Evolutionary conservation across 2,797 vertebrate species (phyloP), one percentile per base, ranked within the genome.

Genomic region (Parambassis ranga): DNA sequence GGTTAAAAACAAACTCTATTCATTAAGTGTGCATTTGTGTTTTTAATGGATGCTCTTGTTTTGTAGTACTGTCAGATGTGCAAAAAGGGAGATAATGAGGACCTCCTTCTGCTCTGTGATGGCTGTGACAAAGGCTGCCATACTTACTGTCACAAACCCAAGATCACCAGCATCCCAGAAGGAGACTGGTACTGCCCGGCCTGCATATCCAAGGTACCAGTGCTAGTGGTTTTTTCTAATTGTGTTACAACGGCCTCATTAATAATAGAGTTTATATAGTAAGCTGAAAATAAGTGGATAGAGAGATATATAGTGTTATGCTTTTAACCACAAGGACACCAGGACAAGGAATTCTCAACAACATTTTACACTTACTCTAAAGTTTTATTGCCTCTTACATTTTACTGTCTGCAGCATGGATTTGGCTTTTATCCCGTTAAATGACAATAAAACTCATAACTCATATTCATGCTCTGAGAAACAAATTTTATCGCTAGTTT

Each of bases 151-250:
- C 98, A 99, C 84, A 94, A 96, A 75, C 98, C 98, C 89, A 98
- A 97, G 90, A 98, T 99, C 85, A 96, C 94, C 57, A 91, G 90
- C 61, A 99, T 99, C 77, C 98, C 98, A 1, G 98, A 99, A 55
- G 98, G 98, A 66, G 98, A 99, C 88, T 99, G 98, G 98, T 99
- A 98, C 91, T 99, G 98, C 88, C 98, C 98, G 3, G 93, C 96
- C 75, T 99, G 98, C 92, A 99, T 99, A 83, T 95, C 97, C 63
- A 98, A 98, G 95, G 98, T 98, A 93, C 26, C 15, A 42, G 24
- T n/a, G n/a, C n/a, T n/a, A n/a, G n/a, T n/a, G n/a, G n/a, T n/a
- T n/a, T n/a, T n/a, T n/a, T n/a, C n/a, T n/a, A n/a, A n/a, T n/a
- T n/a, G n/a, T n/a, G n/a, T n/a, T n/a, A n/a, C n/a, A n/a, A n/a